phyloP scores from a whole-genome alignment of 2,113 vertebrate genomes.

The Chitala chitala region DNA sequence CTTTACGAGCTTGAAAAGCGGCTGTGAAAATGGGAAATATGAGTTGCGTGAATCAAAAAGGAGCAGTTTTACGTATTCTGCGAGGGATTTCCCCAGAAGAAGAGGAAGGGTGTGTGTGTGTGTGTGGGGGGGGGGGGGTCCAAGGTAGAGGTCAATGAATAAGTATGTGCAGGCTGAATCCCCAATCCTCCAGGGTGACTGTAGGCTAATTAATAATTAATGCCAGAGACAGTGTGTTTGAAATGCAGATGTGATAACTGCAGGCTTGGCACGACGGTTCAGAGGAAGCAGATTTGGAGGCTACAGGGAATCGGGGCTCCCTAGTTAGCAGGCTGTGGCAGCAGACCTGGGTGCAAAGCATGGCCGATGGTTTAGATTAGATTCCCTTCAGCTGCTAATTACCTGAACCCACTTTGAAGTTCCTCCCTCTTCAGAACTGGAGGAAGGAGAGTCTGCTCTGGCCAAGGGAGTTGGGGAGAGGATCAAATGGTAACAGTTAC shows the following conservation, averaged over 20 bases:
- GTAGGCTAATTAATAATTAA: conserved; percentile 99
- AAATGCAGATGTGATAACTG: conserved; percentile 99
- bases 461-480: conserved; percentile 74
- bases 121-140: conserved; percentile 26
- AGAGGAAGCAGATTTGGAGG: conserved; percentile 79
- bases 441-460: conserved; percentile 73
- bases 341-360: conserved; percentile 76
- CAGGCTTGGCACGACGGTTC: conserved; percentile 84
- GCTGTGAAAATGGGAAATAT: neutral
- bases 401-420: conserved; percentile 85
- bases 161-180: conserved; percentile 82
- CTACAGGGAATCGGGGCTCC: conserved; percentile 74
- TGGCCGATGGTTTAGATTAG: conserved; percentile 78
- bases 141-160: conserved; percentile 83
- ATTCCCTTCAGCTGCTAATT: conserved; percentile 87
- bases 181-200: conserved; percentile 92
- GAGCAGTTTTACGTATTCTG: conserved; percentile 58
- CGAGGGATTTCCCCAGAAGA: conserved; percentile 59
- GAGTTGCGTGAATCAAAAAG: neutral
- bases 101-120: conserved; percentile 23
- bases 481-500: conserved; percentile 66
- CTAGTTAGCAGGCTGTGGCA: conserved; percentile 72
- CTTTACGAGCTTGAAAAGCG: neutral
- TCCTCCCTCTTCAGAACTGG: conserved; percentile 74
- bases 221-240: conserved; percentile 96